phyloP scores from a whole-genome alignment of 2,888 invertebrate genomes.

The Drosophila kambysellisi region DNA sequence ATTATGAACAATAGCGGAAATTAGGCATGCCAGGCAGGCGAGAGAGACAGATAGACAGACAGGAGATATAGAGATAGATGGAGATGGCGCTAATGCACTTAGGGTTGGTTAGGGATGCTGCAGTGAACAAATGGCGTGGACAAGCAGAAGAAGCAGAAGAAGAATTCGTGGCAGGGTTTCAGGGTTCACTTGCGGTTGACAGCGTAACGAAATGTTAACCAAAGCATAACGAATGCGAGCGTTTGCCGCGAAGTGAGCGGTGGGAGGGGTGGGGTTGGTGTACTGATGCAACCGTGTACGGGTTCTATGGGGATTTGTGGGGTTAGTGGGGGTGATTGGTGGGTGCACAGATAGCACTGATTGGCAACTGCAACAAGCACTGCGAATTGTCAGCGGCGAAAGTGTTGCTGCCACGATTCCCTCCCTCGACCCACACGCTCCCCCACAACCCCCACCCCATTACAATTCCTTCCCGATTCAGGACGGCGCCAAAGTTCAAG shows the following conservation, averaged over 20 bases:
- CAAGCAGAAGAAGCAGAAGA: conserved; percentile 20
- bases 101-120: conserved; percentile 21
- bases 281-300: neutral
- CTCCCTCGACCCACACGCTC: neutral
- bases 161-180: conserved; percentile 43
- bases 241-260: conserved; percentile 2
- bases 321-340: neutral
- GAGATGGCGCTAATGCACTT: conserved; percentile 23
- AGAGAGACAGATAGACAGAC: conserved; percentile 19
- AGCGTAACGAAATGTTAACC: conserved; percentile 79
- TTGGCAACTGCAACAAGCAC: conserved; percentile 31
- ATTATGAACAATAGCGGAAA: conserved; percentile 81
- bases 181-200: conserved; percentile 66
- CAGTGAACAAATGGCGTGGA: conserved; percentile 22
- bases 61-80: conserved; percentile 19
- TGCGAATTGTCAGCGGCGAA: conserved; percentile 46
- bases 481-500: conserved; percentile 67
- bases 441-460: too few species aligned
- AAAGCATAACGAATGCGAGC: conserved; percentile 71
- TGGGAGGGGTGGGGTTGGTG: neutral
- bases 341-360: conserved; percentile 6
- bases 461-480: neutral
- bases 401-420: conserved; percentile 59
- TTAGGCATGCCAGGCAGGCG: conserved; percentile 65
- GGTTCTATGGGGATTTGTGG: neutral